Base-by-base conservation (phyloP, 2,113 vertebrate species). In the Sander lucioperca region DNA sequence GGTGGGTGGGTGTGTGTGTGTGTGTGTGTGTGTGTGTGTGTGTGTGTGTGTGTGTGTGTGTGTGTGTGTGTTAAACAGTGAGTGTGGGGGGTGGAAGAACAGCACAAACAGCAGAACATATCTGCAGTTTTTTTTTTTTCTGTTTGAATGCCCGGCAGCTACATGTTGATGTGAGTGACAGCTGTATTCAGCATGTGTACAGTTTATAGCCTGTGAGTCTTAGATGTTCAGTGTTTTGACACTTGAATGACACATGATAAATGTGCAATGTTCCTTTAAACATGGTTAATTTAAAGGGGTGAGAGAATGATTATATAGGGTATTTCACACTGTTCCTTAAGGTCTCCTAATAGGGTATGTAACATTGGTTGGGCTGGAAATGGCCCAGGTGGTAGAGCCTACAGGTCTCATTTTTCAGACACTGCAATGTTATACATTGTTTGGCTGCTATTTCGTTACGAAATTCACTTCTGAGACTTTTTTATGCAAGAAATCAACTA, bases 161-260 rank as follows among this genome's bases (percentile, higher is more conserved):
- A 70, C 54, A 15, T 39, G 79, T n/a, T 59, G 66, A 85, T 63
- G 21, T 88, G 63, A 84, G 8, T 77, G 77, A 83, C 86, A 77
- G 72, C 71, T 81, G 81, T 30, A 48, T 71, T 63, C 58, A 80
- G 57, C 70, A 48, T 66, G 59, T 74, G 59, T 72, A 64, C 56
- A 74, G 58, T 61, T 58, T 62, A 61, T 30, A 23, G 70, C 77
- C 74, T 19, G 33, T 23, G 56, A 81, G 62, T 23, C 61, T 79
- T 21, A 63, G 39, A 78, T 73, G 69, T 61, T 76, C 51, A 19
- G 15, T 56, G 23, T 68, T 61, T 50, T 79, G 67, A 64, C 59
- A 64, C 75, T 84, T 89, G 66, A 87, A 56, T 81, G 77, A 66
- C 74, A 75, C 45, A 3, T 58, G 64, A 80, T 71, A 54, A 65